Base-by-base conservation (phyloP, 2,113 vertebrate species). In the Zonotrichia leucophrys region DNA sequence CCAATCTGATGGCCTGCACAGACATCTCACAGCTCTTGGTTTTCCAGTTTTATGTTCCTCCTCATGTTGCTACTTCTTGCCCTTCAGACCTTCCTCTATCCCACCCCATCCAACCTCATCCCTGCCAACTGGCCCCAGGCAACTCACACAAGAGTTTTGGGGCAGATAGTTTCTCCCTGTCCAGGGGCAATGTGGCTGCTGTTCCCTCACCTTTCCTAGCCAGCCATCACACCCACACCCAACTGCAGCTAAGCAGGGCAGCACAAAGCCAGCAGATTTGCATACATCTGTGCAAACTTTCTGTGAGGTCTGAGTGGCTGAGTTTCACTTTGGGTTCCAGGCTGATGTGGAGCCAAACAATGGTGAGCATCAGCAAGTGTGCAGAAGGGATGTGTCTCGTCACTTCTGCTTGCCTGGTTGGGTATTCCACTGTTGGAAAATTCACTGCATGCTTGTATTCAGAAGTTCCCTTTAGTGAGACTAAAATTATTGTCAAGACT, bases 261-360 rank as follows among this genome's bases (percentile, higher is more conserved):
- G 59, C 42, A n/a, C 2, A 3, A 91, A 91, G 77, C 75, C 85
- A 88, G 30, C 1, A 3, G 70, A 96, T 94, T 91, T 94, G 82
- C 92, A 94, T 92, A 69, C 62, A 82, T 79, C 81, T 82, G 78
- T 55, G 67, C 64, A 82, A 89, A 72, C 67, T 87, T 74, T 53
- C 67, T 69, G 75, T 93, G 82, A 82, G 78, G 87, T 86, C 68
- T 92, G 33, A 21, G 47, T 20, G 77, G 4, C 50, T 53, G 74
- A 66, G 81, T 76, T 95, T 91, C 93, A 80, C 46, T 80, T 69
- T 62, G 55, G 13, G 24, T 85, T 94, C 74, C 5, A 2, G 42
- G 64, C 3, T 31, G 17, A 37, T 30, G 35, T 44, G 52, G 39
- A 91, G 55, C 52, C 92, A 95, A 58, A 47, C 46, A 66, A 30